phyloP scores from a whole-genome alignment of 92 coral and sea anemone species.

The Scolanthus callimorphus region DNA sequence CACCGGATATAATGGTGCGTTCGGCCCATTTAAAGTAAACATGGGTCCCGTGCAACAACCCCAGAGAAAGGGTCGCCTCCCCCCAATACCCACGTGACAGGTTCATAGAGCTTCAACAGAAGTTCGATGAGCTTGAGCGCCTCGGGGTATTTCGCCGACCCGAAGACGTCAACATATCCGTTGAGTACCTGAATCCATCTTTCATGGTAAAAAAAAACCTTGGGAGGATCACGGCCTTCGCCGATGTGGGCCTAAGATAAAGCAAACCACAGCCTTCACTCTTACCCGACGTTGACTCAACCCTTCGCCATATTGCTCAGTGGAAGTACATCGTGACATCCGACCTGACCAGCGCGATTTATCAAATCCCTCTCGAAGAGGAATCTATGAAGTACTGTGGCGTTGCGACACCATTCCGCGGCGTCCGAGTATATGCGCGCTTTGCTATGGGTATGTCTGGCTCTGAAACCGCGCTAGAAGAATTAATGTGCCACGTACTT shows the following conservation, averaged over 20 bases:
- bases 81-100: slow-evolving; percentile 42
- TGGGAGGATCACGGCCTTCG: slow-evolving; percentile 30
- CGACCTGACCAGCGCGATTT: slow-evolving; percentile 32
- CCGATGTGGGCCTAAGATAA: slow-evolving; percentile 44
- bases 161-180: slow-evolving; percentile 33
- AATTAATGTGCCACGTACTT: slow-evolving; percentile 15
- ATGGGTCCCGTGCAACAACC: not conserved
- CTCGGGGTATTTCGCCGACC: slow-evolving; percentile 29
- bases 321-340: slow-evolving; percentile 36
- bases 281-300: slow-evolving; percentile 48
- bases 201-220: slow-evolving; percentile 35
- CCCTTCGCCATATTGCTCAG: slow-evolving; percentile 46
- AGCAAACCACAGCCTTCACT: slow-evolving; percentile 48
- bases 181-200: slow-evolving; percentile 32
- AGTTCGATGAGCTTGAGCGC: slow-evolving; percentile 30
- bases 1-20: slow-evolving; percentile 12
- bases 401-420: slow-evolving; percentile 36
- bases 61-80: slow-evolving; percentile 40
- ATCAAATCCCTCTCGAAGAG: too few species aligned
- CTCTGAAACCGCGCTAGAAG: slow-evolving; percentile 12
- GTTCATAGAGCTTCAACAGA: slow-evolving; percentile 37
- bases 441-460: slow-evolving; percentile 23
- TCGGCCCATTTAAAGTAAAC: slow-evolving; percentile 1
- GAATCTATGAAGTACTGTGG: too few species aligned
- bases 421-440: slow-evolving; percentile 24